Evolutionary conservation across 2,888 invertebrate genomes (phyloP).

Genomic region (Pachliopta kotzebuea): DNA sequence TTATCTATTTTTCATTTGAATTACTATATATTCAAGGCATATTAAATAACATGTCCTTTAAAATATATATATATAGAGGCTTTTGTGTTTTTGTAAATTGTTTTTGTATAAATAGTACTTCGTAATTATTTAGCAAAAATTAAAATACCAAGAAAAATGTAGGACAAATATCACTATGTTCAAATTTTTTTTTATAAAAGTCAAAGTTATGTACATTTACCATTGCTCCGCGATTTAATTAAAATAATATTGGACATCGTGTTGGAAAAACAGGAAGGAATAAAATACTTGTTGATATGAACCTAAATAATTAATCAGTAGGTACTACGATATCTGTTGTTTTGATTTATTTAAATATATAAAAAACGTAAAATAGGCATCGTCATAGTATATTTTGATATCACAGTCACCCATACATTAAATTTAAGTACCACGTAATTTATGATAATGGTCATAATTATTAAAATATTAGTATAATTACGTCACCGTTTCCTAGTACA

Average conservation of each 20-base stretch:
- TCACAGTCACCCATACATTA: constrained; percentile 61
- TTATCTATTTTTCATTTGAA: not conserved
- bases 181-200: not conserved
- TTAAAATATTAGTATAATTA: constrained; percentile 62
- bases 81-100: no score
- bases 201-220: not conserved
- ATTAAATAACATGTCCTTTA: no score
- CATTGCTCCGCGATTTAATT: not conserved
- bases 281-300: constrained; percentile 31
- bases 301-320: constrained; percentile 20
- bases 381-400: constrained; percentile 43
- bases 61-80: no score
- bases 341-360: constrained; percentile 32
- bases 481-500: constrained; percentile 45
- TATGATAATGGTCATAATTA: constrained; percentile 67
- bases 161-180: no score
- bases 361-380: constrained; percentile 19
- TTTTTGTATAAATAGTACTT: no score
- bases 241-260: constrained; percentile 17
- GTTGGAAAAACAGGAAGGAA: constrained; percentile 25
- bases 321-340: constrained; percentile 27
- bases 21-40: no score
- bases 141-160: no score
- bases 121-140: no score
- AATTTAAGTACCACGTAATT: constrained; percentile 63